Base-by-base conservation (phyloP, 2,113 vertebrate species). In the Leuciscus idus region DNA sequence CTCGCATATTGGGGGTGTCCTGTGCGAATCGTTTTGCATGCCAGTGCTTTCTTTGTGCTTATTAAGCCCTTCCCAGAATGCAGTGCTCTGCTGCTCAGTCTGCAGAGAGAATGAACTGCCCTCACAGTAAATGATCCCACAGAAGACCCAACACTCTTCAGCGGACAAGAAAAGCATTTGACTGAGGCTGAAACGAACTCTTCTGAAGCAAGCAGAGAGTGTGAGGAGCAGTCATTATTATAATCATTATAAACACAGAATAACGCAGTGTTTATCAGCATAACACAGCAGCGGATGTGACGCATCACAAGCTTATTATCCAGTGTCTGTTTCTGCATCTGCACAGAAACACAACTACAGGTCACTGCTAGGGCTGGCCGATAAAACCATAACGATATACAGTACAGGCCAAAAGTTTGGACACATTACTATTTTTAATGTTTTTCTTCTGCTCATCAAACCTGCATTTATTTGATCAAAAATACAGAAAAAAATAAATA, bases 11-110 rank as follows among this genome's bases (percentile, higher is more conserved):
- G 19, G 70, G 36, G 81, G 84, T 79, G 88, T 43, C 59, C 50
- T 84, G 15, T 86, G 80, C 11, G 48, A 92, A 90, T 33, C 83
- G 87, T 75, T 88, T 77, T 84, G 87, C 33, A 57, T 33, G 81
- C 85, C 88, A 90, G 91, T 91, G 87, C 84, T 90, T 94, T 92
- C 89, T 94, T 94, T 95, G 93, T 93, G 80, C 61, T 77, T 21
- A 78, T 82, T 93, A 92, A 93, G 91, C 92, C 59, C 30, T 46
- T 84, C 30, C 23, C 72, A 61, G 83, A 61, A 57, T 23, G 50
- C 26, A 55, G 4, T 30, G 73, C 73, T 76, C 26, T 1, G 13
- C 46, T 66, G 61, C 68, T 46, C 48, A 19, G 30, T 57, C 9
- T 66, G 33, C 30, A 33, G 28, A 33, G 9, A 23, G 28, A 76